Evolutionary conservation across 2,113 vertebrate species (phyloP).

Genomic region (Nothocercus nigrocapillus): DNA sequence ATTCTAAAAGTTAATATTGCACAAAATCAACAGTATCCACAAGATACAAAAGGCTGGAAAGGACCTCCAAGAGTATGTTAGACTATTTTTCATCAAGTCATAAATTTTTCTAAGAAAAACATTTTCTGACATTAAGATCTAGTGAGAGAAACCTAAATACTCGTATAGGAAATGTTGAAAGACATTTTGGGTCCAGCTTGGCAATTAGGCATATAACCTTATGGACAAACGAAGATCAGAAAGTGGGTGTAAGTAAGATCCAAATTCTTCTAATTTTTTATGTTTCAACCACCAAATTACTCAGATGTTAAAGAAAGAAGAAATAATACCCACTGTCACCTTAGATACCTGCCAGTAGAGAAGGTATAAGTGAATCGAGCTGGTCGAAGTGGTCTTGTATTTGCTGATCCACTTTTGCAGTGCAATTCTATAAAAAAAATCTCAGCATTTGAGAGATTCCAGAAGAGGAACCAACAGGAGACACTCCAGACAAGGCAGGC

Average conservation of each 20-base stretch:
- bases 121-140: neutral
- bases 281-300: neutral
- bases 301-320: neutral
- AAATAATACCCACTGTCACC: neutral
- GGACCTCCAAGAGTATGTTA: neutral
- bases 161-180: neutral
- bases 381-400: neutral
- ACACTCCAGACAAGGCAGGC: neutral
- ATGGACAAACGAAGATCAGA: neutral
- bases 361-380: neutral
- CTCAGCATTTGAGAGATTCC: neutral
- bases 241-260: neutral
- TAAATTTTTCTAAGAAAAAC: neutral
- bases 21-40: neutral
- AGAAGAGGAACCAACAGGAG: neutral
- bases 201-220: neutral
- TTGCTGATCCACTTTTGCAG: neutral
- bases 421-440: neutral
- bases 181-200: neutral
- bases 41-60: neutral
- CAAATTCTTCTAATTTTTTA: neutral
- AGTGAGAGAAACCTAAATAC: neutral
- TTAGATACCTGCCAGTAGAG: rapidly evolving
- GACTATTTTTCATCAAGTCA: neutral
- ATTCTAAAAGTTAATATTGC: neutral